Conservation (phyloP, 2,113 vertebrate genomes). For the Heteronetta atricapilla region DNA sequence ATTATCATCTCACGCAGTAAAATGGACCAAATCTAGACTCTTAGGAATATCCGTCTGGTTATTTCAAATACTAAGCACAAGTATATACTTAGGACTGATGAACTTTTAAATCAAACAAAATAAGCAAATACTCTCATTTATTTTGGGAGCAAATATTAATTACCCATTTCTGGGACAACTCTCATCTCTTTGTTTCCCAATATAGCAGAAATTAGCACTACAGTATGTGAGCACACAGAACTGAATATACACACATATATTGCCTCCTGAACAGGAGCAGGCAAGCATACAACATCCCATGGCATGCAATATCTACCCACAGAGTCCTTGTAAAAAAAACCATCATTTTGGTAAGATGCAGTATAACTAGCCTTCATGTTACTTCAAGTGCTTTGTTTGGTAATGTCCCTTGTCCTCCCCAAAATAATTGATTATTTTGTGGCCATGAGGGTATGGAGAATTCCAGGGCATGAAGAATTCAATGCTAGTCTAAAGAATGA, state of each 20-base stretch:
- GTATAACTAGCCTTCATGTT: background rate
- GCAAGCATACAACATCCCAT: background rate
- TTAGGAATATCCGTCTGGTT: background rate
- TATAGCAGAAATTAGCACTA: background rate
- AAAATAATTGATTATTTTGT: background rate
- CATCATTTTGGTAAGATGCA: background rate
- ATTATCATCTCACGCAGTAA: background rate
- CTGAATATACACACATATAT: background rate
- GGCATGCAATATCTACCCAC: background rate
- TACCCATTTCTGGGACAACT: background rate
- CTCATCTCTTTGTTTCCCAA: background rate
- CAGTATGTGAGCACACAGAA: rapidly evolving
- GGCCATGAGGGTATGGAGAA: background rate
- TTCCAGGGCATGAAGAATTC: background rate
- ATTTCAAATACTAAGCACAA: background rate
- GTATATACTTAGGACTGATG: background rate
- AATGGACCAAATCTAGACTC: background rate
- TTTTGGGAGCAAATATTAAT: background rate
- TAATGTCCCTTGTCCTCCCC: background rate
- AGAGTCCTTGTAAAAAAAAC: background rate
- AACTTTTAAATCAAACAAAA: background rate
- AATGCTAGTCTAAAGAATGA: background rate
- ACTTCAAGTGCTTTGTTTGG: background rate
- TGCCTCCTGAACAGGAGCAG: background rate
- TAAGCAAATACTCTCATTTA: background rate